phyloP scores from a whole-genome alignment of 2,797 vertebrate genomes.

The Aldrovandia affinis region DNA sequence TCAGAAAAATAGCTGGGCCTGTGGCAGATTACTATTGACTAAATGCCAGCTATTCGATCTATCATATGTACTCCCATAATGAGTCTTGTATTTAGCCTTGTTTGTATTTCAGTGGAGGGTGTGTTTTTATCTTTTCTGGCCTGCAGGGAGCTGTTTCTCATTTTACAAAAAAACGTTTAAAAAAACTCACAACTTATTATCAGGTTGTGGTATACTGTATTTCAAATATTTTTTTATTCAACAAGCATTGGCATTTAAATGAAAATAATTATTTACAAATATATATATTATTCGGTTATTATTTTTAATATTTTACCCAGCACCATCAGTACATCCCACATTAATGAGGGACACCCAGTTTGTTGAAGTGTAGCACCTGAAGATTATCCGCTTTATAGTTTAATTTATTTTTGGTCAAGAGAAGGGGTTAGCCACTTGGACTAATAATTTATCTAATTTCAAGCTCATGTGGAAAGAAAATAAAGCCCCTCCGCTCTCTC shows the following conservation, averaged over 20 bases:
- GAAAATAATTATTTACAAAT: too few species aligned
- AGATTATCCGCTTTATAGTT: too few species aligned
- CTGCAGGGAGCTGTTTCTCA: not conserved
- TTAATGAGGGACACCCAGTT: not conserved
- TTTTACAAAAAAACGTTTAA: too few species aligned
- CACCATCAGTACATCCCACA: too few species aligned
- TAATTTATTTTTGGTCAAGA: too few species aligned
- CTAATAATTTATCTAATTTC: too few species aligned
- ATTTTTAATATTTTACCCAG: too few species aligned
- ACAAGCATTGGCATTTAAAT: not conserved
- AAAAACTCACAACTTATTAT: not conserved
- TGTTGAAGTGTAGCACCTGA: not conserved
- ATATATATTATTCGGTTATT: not conserved
- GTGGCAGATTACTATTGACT: not conserved
- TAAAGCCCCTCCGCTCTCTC: too few species aligned
- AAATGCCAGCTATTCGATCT: not conserved
- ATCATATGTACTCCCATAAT: not conserved
- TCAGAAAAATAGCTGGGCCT: slow-evolving; percentile 8
- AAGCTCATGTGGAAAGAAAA: too few species aligned
- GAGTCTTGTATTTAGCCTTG: not conserved
- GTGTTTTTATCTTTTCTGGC: not conserved
- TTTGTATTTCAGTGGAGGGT: not conserved
- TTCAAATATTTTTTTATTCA: too few species aligned
- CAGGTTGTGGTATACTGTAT: not conserved
- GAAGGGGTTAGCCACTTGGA: too few species aligned